Evolutionary conservation across 1,140 invertebrate species (phyloP).

Genomic region (Dreissena polymorpha): DNA sequence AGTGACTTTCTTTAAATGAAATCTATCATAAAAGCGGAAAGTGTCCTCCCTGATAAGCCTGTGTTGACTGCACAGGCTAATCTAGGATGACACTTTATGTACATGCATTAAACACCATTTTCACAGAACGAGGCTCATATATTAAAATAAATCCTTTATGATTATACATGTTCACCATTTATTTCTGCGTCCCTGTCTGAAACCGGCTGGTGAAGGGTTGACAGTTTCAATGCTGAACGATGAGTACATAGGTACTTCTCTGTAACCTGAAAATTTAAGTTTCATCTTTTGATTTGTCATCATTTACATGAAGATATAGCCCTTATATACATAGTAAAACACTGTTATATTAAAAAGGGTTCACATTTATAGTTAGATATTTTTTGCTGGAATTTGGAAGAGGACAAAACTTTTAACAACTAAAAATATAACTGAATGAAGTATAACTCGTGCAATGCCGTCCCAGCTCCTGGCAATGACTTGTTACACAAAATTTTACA

Average conservation of each 20-base stretch:
- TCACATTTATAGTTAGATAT: background rate
- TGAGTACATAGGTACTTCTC: conserved; percentile 51
- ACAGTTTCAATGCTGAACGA: conserved; percentile 49
- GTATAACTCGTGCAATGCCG: too few species aligned
- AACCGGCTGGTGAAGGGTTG: background rate
- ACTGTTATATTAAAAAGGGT: background rate
- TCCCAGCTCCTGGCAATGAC: too few species aligned
- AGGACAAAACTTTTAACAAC: too few species aligned
- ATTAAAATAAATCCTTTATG: background rate
- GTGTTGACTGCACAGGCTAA: too few species aligned
- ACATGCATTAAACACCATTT: conserved; percentile 1
- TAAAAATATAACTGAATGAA: too few species aligned
- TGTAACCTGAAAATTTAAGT: conserved; percentile 26
- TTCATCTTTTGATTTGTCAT: background rate
- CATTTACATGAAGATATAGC: background rate
- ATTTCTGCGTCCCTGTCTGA: conserved; percentile 4
- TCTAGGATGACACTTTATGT: background rate
- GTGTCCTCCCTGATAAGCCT: too few species aligned
- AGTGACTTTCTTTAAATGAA: background rate
- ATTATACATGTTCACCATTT: conserved; percentile 23
- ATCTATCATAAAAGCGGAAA: too few species aligned
- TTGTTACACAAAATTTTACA: too few species aligned
- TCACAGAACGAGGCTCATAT: background rate
- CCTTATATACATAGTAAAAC: background rate
- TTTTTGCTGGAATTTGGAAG: too few species aligned